Evolutionary conservation across 2,113 vertebrate genomes (phyloP).

Genomic region (Lophochroa leadbeateri): DNA sequence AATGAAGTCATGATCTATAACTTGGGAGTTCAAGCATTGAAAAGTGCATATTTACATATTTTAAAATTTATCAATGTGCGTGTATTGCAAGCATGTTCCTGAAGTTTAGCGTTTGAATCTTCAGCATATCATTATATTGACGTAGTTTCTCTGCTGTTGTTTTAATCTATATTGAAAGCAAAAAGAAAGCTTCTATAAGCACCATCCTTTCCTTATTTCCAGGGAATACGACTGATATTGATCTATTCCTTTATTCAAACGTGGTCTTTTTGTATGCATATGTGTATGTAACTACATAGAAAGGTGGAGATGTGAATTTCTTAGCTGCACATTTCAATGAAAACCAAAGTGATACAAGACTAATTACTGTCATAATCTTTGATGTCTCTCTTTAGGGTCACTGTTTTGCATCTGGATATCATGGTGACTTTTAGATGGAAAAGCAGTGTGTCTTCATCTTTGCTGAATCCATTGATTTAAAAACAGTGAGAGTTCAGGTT

Average conservation of each 20-base stretch:
- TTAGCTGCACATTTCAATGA: background rate
- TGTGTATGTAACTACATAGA: background rate
- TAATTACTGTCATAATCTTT: background rate
- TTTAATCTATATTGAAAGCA: background rate
- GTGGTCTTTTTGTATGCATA: rapidly evolving
- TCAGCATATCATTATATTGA: background rate
- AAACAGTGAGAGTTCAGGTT: background rate
- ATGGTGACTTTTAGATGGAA: background rate
- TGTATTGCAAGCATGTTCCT: background rate
- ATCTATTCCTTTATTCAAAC: background rate
- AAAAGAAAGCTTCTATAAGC: background rate
- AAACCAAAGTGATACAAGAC: background rate
- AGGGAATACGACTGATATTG: background rate
- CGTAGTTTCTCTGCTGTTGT: background rate
- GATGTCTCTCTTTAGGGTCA: background rate
- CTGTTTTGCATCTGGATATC: background rate
- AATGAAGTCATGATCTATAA: background rate
- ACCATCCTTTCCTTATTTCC: background rate
- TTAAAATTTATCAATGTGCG: background rate
- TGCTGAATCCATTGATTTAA: background rate
- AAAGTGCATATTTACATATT: background rate
- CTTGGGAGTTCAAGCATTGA: background rate
- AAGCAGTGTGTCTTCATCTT: background rate
- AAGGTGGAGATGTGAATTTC: background rate
- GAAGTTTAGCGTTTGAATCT: background rate